phyloP scores from a whole-genome alignment of 2,113 vertebrate genomes.

The Mystacornis crossleyi region DNA sequence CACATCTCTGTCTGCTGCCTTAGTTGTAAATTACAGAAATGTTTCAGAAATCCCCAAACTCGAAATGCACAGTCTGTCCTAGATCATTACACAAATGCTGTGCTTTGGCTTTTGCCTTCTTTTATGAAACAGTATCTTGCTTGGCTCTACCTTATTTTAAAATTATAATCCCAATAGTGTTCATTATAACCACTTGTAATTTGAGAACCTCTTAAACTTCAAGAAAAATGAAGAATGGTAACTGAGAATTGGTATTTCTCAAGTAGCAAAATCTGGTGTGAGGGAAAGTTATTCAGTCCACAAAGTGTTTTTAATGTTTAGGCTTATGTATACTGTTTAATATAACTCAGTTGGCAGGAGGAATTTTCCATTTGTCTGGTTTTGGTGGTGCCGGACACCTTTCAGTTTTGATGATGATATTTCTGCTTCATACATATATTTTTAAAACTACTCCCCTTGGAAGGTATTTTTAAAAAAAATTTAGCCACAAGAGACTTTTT shows the following conservation, averaged over 20 bases:
- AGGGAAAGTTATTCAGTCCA: background rate
- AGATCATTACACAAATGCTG: background rate
- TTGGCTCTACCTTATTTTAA: background rate
- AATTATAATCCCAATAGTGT: background rate
- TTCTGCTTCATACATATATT: background rate
- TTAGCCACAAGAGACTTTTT: background rate
- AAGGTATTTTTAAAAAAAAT: background rate
- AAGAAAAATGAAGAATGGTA: background rate
- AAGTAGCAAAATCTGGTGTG: background rate
- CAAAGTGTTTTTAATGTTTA: background rate
- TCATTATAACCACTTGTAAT: background rate
- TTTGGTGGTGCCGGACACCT: background rate
- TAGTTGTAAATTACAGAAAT: background rate
- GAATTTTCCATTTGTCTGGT: background rate
- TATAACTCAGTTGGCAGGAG: background rate
- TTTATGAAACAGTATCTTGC: background rate
- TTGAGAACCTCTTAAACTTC: background rate
- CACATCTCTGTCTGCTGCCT: background rate
- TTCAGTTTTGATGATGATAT: background rate
- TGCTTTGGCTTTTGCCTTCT: background rate
- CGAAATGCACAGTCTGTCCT: background rate
- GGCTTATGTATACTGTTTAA: background rate
- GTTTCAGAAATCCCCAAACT: background rate
- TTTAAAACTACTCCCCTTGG: background rate
- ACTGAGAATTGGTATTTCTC: background rate